Base-by-base conservation (phyloP, 2,797 vertebrate genomes). In the Crocodylus rhombifer region DNA sequence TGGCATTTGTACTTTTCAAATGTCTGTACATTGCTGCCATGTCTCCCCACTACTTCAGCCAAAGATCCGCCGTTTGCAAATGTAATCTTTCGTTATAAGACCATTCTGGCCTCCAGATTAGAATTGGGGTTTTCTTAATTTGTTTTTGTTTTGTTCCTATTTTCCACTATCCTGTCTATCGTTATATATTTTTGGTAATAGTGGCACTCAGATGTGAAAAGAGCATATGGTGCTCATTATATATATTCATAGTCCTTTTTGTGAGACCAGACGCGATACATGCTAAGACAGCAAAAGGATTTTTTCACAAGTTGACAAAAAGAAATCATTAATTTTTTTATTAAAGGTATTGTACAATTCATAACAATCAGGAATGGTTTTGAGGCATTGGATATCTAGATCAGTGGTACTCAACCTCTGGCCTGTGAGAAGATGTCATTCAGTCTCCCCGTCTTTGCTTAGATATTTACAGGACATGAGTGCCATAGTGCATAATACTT, bases 321-420 rank as follows among this genome's bases (percentile, higher is more conserved):
- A 62, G 78, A 87, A 87, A 36, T 65, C 80, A 69, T 80, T 87
- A 82, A 67, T 83, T 83, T 75, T 67, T 87, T 78, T 87, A 88
- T 77, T 77, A 58, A 73, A 88, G 58, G 6, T 78, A 78, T 42
- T 78, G 42, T 61, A 13, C 25, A 42, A 36, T 62, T 58, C 13
- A 8, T 78, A 78, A 78, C 42, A 78, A 42, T 62, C 25, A 42
- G 33, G 23, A 62, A 4, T 28, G 16, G 25, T 62, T 33, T 5
- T 5, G 17, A 61, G 33, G 23, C 16, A 7, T 18, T 55, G 15
- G 71, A 23, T 6, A 26, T 26, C 33, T 42, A 62, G 60, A 23
- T 33, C 42, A 51, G 42, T 51, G 42, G 42, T 51, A 8, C 42
- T 10, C 42, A 51, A 51, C 42, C 42, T 51, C 42, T 51, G 42